Evolutionary conservation across 2,888 invertebrate genomes (phyloP), one percentile per base, ranked within the genome.

Genomic region (Synergus laeviventris): DNA sequence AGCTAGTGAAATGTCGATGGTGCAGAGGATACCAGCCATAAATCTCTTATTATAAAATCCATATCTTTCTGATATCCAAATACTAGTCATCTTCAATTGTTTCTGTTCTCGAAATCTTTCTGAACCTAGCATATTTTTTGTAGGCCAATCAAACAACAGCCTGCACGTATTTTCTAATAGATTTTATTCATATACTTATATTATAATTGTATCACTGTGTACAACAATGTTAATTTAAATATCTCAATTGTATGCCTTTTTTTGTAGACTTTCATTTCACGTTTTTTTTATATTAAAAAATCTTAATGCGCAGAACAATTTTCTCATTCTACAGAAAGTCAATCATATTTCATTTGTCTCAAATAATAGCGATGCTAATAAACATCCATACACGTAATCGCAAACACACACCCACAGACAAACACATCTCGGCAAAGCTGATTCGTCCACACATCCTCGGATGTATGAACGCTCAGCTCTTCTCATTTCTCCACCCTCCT

Each of bases 151-250:
- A 85, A 87, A 88, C 86, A 86, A 87, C 85, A 85, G 85, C 82
- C 83, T 83, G 81, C 84, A 81, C 85, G 81, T 88, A 88, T 90
- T 91, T 91, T 90, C 90, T 89, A 90, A 91, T 91, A 90, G 89
- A 90, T 91, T 90, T 91, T 90, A 91, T 91, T 91, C 89, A 90
- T 90, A 90, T 91, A 89, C 91, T 90, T 90, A 91, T 90, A 88
- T 90, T 89, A 90, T 91, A 91, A 90, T 90, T 90, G 90, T 91
- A 91, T 91, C 91, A 90, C 91, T 91, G 90, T 90, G 89, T 91
- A 91, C 91, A 91, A 90, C 90, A 90, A 90, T 90, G 88, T 90
- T 89, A 85, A 88, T 89, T 89, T 88, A 89, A 89, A 90, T 89
- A 89, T 90, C 88, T 90, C 89, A 89, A 87, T 89, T 85, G 86